Percentiles rank a stretch among this genome's conserved stretches.
Evolutionary conservation across 1,140 invertebrate genomes (phyloP).

Genomic region (Halesus radiatus): DNA sequence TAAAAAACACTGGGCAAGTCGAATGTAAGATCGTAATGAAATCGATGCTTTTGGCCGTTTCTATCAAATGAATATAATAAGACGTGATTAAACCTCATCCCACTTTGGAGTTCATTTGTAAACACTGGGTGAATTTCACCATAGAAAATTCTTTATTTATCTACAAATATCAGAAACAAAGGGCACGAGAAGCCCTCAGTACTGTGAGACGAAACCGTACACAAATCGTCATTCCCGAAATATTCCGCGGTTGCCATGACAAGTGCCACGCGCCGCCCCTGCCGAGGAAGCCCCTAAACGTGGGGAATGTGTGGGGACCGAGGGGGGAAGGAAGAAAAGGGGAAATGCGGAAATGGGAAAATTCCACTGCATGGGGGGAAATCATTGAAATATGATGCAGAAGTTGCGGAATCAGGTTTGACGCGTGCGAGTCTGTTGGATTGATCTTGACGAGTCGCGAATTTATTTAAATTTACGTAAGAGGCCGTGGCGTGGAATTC

Average conservation of each 20-base stretch:
- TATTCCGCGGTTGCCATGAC: constrained; percentile 4
- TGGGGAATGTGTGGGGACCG: background rate
- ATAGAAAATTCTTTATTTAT: too few relatives aligned
- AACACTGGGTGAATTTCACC: too few relatives aligned
- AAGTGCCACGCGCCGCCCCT: background rate
- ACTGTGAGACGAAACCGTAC: too few relatives aligned
- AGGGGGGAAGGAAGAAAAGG: background rate
- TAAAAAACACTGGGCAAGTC: too few relatives aligned
- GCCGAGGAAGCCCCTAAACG: background rate
- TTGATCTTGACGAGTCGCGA: constrained; percentile 22
- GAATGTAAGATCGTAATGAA: too few relatives aligned
- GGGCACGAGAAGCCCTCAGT: too few relatives aligned
- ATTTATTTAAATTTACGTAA: constrained; percentile 35
- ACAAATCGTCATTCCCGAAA: background rate
- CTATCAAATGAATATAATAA: too few relatives aligned
- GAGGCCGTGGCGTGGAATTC: constrained; percentile 10
- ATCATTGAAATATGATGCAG: constrained; percentile 54
- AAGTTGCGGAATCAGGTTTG: constrained; percentile 47
- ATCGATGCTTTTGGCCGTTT: too few relatives aligned
- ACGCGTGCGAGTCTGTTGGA: constrained; percentile 44
- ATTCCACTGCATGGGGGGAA: constrained; percentile 23
- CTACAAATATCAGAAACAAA: too few relatives aligned
- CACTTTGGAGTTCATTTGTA: too few relatives aligned
- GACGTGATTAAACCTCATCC: too few relatives aligned
- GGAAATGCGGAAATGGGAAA: background rate